Evolutionary conservation across 2,888 invertebrate species (phyloP).

Genomic region (Parelbella ahira): DNA sequence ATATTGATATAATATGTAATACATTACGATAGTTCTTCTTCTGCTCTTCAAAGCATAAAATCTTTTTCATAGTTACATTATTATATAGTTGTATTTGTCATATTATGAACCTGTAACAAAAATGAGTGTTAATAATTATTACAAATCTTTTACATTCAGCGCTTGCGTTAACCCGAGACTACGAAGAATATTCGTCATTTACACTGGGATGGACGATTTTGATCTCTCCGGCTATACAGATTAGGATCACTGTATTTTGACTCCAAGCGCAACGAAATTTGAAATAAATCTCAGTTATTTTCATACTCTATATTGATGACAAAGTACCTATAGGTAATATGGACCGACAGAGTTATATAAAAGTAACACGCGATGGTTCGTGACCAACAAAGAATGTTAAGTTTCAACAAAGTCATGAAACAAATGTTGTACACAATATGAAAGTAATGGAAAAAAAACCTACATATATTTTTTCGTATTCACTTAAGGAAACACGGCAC

Average conservation of each 20-base stretch:
- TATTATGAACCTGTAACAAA: slow-evolving; percentile 60
- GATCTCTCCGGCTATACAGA: too few species aligned
- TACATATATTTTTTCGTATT: too few species aligned
- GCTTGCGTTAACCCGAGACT: too few species aligned
- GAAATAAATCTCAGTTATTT: neutral
- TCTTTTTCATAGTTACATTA: slow-evolving; percentile 76
- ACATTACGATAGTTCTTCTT: slow-evolving; percentile 63
- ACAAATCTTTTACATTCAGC: neutral
- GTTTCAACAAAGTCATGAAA: neutral
- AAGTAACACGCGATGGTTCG: slow-evolving; percentile 21
- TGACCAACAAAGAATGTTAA: slow-evolving; percentile 12
- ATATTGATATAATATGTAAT: slow-evolving; percentile 66
- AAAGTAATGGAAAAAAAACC: too few species aligned
- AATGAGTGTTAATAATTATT: slow-evolving; percentile 1
- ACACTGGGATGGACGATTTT: too few species aligned
- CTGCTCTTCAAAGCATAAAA: slow-evolving; percentile 56
- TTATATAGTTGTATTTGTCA: slow-evolving; percentile 43
- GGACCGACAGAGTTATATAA: slow-evolving; percentile 5
- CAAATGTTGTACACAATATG: neutral
- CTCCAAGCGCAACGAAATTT: neutral
- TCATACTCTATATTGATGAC: slow-evolving; percentile 15
- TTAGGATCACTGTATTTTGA: too few species aligned
- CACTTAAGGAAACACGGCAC: too few species aligned
- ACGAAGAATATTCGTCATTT: too few species aligned
- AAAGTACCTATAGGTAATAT: slow-evolving; percentile 4